Percentiles rank a stretch among this genome's conserved stretches.
Conservation (phyloP, 1,140 invertebrate genomes). For the Platyscapa corneri region DNA sequence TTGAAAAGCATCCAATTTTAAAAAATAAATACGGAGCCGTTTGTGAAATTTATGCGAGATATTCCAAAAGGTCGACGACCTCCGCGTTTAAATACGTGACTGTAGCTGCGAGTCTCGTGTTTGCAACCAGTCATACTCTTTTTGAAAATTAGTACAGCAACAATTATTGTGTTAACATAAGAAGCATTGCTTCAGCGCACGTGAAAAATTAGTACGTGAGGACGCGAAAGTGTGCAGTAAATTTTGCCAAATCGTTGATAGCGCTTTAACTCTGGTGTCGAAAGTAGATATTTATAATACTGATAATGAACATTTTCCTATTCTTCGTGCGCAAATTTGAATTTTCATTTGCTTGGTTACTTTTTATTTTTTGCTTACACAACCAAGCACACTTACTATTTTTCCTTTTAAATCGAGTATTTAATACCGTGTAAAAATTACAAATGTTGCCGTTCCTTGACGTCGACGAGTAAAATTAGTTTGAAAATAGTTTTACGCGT, state of each 20-base stretch:
- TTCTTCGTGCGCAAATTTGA: neutral
- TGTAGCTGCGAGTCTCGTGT: neutral
- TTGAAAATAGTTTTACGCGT: too few relatives aligned
- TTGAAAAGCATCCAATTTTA: too few relatives aligned
- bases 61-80: neutral
- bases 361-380: neutral
- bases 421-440: too few relatives aligned
- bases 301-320: neutral
- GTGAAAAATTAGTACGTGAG: neutral
- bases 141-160: neutral
- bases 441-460: too few relatives aligned
- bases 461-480: too few relatives aligned
- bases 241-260: neutral
- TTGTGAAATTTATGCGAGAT: neutral
- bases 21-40: neutral
- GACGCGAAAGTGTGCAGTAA: neutral
- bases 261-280: neutral
- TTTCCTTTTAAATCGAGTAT: too few relatives aligned
- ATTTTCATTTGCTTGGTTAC: neutral
- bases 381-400: neutral
- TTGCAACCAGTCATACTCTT: neutral
- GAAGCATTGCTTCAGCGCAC: neutral
- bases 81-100: slow-evolving; percentile 11
- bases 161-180: neutral
- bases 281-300: neutral